phyloP scores from a whole-genome alignment of 2,113 vertebrate species.

The Nesogale talazaci region DNA sequence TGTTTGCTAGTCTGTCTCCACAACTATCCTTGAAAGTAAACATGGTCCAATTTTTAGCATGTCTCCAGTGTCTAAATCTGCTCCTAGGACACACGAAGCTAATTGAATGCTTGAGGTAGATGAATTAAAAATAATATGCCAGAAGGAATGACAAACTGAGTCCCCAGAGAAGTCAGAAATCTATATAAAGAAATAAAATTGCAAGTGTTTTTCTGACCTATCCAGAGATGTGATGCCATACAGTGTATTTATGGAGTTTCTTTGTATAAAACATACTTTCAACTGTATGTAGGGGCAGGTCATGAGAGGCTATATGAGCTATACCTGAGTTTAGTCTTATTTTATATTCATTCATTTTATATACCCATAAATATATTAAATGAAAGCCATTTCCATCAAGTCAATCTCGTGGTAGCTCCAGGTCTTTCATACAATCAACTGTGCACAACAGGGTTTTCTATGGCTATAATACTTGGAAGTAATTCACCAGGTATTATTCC shows the following conservation, averaged over 20 bases:
- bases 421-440: not conserved
- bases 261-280: not conserved
- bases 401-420: not conserved
- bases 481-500: not conserved
- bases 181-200: slow-evolving; percentile 47
- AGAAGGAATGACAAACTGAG: slow-evolving; percentile 51
- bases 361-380: not conserved
- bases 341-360: not conserved
- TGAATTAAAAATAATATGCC: slow-evolving; percentile 46
- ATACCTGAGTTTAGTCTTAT: not conserved
- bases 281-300: not conserved
- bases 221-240: not conserved
- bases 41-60: not conserved
- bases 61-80: not conserved
- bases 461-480: not conserved
- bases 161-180: not conserved
- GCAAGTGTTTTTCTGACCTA: not conserved
- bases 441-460: not conserved
- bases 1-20: not conserved
- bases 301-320: not conserved
- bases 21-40: not conserved
- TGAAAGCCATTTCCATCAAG: not conserved
- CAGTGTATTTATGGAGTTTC: not conserved
- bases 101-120: slow-evolving; percentile 37
- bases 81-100: not conserved